These are phyloP conservation scores for Camelus dromedarius DNA, from an alignment of 2,113 vertebrate genomes.

Conservation along the genomic window DNA sequence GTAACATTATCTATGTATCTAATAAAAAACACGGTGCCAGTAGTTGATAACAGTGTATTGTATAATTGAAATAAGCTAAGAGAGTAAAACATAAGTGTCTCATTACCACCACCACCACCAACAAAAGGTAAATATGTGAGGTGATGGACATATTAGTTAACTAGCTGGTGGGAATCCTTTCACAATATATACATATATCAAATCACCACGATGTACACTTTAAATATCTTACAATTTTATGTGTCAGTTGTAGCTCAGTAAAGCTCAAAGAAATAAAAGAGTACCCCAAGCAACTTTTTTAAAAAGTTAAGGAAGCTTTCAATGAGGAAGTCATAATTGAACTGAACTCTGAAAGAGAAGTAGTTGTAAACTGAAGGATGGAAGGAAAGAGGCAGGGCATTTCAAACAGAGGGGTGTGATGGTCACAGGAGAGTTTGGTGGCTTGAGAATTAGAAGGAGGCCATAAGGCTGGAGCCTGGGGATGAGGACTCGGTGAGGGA, in stretches of 20 bases:
- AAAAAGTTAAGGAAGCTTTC: not conserved
- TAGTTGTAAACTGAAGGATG: not conserved
- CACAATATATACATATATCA: not conserved
- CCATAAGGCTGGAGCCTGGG: rapidly evolving
- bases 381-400: too few species aligned
- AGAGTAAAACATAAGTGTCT: not conserved
- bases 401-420: not conserved
- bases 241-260: not conserved
- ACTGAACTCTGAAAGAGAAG: not conserved
- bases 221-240: not conserved
- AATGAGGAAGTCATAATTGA: not conserved
- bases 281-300: not conserved
- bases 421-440: rapidly evolving
- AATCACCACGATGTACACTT: not conserved
- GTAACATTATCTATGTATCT: not conserved
- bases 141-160: not conserved
- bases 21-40: not conserved
- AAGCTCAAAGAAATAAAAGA: not conserved
- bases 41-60: not conserved
- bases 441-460: not conserved
- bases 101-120: not conserved
- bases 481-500: too few species aligned
- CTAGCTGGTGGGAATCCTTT: not conserved
- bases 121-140: not conserved
- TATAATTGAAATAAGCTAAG: not conserved